These are phyloP conservation scores for Anabas testudineus DNA, from an alignment of 2,797 vertebrate genomes.

Conservation along the genomic window DNA sequence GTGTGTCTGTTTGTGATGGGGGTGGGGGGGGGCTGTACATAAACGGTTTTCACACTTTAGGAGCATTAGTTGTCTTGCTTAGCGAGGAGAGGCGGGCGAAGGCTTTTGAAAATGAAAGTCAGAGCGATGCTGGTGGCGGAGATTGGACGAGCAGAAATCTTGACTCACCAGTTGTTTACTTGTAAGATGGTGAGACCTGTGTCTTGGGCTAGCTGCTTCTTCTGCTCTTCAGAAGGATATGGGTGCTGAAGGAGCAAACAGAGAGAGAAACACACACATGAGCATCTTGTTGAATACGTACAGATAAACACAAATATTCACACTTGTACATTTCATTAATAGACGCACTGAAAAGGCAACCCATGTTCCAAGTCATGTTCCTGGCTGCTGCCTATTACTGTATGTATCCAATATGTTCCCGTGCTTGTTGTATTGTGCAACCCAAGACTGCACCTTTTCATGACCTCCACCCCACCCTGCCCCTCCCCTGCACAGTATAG, in stretches of 20 bases:
- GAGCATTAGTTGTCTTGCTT: constrained; percentile 71
- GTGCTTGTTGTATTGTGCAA: constrained; percentile 72
- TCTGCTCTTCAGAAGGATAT: constrained; percentile 99
- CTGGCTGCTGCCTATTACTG: constrained; percentile 30
- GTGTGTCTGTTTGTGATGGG: constrained; percentile 43
- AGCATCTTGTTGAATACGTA: constrained; percentile 40
- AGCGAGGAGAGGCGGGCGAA: constrained; percentile 69
- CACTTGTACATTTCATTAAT: constrained; percentile 28
- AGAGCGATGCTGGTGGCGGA: constrained; percentile 74
- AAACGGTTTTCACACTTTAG: constrained; percentile 82
- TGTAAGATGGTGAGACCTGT: constrained; percentile 99
- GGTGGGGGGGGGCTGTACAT: constrained; percentile 71
- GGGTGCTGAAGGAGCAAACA: constrained; percentile 93
- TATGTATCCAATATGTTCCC: constrained; percentile 54
- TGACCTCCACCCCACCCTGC: constrained; percentile 76
- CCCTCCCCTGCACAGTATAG: constrained; percentile 65
- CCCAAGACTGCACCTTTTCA: constrained; percentile 68
- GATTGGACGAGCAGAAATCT: constrained; percentile 72
- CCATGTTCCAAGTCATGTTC: constrained; percentile 38
- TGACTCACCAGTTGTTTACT: constrained; percentile 99
- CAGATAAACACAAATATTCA: constrained; percentile 57
- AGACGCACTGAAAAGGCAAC: constrained; percentile 10
- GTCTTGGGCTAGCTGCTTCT: constrained; percentile 99
- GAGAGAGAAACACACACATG: constrained; percentile 51
- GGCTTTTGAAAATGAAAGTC: constrained; percentile 79